Percentiles rank a stretch among this genome's conserved stretches.
phyloP scores from a whole-genome alignment of 2,797 vertebrate genomes.

The Lacerta agilis region DNA sequence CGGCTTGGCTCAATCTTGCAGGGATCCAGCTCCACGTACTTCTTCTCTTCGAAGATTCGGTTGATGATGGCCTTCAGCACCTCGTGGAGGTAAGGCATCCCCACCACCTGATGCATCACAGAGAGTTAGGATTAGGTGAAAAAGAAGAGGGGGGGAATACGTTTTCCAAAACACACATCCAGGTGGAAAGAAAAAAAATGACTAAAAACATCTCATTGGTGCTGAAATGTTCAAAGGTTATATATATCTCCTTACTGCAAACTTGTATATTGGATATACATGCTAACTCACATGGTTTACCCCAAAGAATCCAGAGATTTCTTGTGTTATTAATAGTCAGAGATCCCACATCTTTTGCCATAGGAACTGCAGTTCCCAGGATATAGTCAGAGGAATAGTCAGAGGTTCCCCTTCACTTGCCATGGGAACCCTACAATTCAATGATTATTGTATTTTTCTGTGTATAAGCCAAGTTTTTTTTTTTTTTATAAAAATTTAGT shows the following conservation, averaged over 20 bases:
- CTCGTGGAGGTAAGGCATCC: constrained; percentile 91
- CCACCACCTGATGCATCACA: constrained; percentile 82
- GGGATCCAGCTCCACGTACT: constrained; percentile 92
- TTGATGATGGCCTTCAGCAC: constrained; percentile 87
- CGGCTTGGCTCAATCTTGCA: constrained; percentile 89
- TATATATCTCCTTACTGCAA: neutral
- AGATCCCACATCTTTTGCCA: neutral
- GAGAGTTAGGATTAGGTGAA: rapidly evolving
- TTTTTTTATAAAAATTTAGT: too few relatives aligned
- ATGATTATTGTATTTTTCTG: too few relatives aligned
- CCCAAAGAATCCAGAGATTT: neutral
- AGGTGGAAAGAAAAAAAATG: neutral
- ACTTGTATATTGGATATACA: too few relatives aligned
- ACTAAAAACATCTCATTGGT: neutral
- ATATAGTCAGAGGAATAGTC: neutral
- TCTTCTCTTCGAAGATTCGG: constrained; percentile 91
- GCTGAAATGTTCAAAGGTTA: neutral
- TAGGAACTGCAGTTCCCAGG: neutral
- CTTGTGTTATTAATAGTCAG: too few relatives aligned
- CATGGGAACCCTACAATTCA: too few relatives aligned
- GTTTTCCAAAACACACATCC: too few relatives aligned
- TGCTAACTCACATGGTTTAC: neutral
- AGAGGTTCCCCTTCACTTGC: too few relatives aligned
- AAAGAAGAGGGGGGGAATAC: neutral
- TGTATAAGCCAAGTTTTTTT: too few relatives aligned